phyloP scores from a whole-genome alignment of 2,797 vertebrate genomes.

The Enteromius radiatus region DNA sequence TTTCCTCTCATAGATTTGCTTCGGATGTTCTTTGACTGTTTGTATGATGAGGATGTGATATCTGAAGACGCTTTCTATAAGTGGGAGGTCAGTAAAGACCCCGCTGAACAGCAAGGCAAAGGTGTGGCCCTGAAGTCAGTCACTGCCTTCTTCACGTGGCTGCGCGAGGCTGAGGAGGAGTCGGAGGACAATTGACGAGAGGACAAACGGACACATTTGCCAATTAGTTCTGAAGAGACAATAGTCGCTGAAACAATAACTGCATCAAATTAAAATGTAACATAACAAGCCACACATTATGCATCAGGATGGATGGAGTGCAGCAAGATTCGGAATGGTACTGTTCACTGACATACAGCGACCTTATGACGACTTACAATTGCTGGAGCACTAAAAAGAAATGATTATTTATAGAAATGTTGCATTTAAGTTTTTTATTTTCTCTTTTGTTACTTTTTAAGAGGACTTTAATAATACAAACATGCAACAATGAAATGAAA shows the following conservation, averaged over 20 bases:
- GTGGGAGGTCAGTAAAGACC: conserved; percentile 97
- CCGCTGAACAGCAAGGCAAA: conserved; percentile 92
- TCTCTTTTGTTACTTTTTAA: conserved; percentile 92
- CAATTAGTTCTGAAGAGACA: conserved; percentile 59
- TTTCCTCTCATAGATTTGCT: conserved; percentile 83
- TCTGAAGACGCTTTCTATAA: conserved; percentile 98
- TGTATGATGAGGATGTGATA: conserved; percentile 98
- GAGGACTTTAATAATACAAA: conserved; percentile 79
- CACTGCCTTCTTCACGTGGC: conserved; percentile 97
- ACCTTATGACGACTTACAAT: conserved; percentile 80
- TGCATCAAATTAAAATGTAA: conserved; percentile 59
- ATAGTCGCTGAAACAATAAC: conserved; percentile 59
- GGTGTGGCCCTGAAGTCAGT: conserved; percentile 98
- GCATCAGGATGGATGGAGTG: conserved; percentile 42
- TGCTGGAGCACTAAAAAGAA: conserved; percentile 85
- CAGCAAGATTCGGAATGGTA: conserved; percentile 70
- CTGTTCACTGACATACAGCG: conserved; percentile 84
- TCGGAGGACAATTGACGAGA: conserved; percentile 96
- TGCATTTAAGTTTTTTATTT: conserved; percentile 94
- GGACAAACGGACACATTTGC: conserved; percentile 64
- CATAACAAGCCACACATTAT: conserved; percentile 57
- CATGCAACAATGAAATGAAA: conserved; percentile 65
- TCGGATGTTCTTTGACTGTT: conserved; percentile 98
- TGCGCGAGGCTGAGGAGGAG: conserved; percentile 97
- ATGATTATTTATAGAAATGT: conserved; percentile 98